Conservation (phyloP, 1,140 invertebrate species). For the Tetramorium parvispinum region DNA sequence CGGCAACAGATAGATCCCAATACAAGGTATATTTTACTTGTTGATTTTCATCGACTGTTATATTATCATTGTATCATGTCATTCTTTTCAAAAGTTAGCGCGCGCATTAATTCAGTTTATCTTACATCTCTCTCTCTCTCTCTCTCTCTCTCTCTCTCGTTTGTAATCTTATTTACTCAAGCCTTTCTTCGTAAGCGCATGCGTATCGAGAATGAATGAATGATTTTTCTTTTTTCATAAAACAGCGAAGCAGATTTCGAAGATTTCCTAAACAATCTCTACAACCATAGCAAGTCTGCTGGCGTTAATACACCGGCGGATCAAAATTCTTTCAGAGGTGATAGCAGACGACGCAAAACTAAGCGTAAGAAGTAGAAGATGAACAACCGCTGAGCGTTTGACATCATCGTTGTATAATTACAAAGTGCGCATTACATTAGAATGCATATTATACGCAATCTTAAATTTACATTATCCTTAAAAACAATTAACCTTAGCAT, state of each 20-base stretch:
- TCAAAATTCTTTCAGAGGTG: slow-evolving; percentile 79
- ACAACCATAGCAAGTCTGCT: slow-evolving; percentile 84
- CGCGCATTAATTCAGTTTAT: no score
- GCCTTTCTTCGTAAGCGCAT: not conserved
- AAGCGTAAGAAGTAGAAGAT: slow-evolving; percentile 84
- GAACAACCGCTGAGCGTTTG: slow-evolving; percentile 59
- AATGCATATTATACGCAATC: slow-evolving; percentile 66
- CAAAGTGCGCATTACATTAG: slow-evolving; percentile 39
- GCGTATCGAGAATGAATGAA: not conserved
- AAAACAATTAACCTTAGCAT: slow-evolving; percentile 49
- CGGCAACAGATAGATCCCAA: slow-evolving; percentile 79
- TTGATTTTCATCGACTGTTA: not conserved
- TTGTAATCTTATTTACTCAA: not conserved
- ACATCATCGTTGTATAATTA: slow-evolving; percentile 69
- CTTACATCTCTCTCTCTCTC: no score
- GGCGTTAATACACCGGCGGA: slow-evolving; percentile 75
- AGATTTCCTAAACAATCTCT: slow-evolving; percentile 88
- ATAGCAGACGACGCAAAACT: slow-evolving; percentile 83
- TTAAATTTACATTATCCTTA: slow-evolving; percentile 66
- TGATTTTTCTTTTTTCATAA: slow-evolving; percentile 3
- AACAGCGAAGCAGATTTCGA: slow-evolving; percentile 88
- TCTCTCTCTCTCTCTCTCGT: no score
- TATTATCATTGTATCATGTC: no score
- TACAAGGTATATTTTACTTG: slow-evolving; percentile 72
- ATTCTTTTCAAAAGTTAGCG: no score